Conservation (phyloP, 2,888 invertebrate genomes). For the Cantharis flavilabris region DNA sequence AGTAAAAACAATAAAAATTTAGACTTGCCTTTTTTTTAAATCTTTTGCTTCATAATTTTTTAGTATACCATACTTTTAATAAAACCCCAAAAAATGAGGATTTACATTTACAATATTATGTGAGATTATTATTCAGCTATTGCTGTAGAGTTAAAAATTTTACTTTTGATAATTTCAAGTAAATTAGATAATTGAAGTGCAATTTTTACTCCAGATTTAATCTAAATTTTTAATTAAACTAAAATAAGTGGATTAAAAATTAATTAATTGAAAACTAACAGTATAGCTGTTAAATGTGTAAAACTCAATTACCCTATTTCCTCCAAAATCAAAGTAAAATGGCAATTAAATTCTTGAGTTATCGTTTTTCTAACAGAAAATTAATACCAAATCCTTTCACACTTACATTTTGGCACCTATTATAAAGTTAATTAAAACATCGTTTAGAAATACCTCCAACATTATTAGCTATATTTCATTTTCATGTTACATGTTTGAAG, state of each 20-base stretch:
- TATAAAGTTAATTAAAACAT: conserved; percentile 1
- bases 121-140: too few relatives aligned
- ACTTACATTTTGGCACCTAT: not conserved
- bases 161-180: not conserved
- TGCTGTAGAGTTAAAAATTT: too few relatives aligned
- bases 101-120: too few relatives aligned
- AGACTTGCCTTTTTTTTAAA: too few relatives aligned
- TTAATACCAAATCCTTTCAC: conserved; percentile 1
- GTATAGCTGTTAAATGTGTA: not conserved
- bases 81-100: too few relatives aligned
- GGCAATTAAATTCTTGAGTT: conserved; percentile 7
- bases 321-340: not conserved
- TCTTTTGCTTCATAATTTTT: too few relatives aligned
- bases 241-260: not conserved
- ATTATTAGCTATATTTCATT: not conserved
- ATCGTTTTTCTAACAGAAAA: not conserved
- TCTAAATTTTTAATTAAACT: not conserved
- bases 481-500: not conserved
- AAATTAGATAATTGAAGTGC: not conserved
- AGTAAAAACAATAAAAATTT: too few relatives aligned
- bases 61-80: too few relatives aligned
- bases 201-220: not conserved
- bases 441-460: not conserved
- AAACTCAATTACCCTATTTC: not conserved
- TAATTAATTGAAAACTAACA: not conserved